phyloP scores from a whole-genome alignment of 2,797 vertebrate species.

The Parauchenoglanis punctatus region DNA sequence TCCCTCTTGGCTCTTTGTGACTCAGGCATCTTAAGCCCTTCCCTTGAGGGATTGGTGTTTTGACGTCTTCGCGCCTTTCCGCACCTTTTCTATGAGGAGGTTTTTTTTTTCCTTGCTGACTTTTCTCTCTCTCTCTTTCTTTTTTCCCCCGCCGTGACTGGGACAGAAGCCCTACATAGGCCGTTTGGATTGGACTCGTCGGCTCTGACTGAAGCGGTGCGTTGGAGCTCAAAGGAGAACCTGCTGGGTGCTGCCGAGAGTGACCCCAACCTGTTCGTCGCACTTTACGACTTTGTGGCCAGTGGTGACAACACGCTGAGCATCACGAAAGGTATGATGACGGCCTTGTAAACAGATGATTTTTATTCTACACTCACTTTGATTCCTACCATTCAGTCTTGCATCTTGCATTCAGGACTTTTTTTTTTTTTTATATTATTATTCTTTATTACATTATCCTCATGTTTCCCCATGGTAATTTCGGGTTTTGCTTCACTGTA shows the following conservation, averaged over 20 bases:
- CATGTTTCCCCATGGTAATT: not conserved
- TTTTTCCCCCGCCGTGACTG: not conserved
- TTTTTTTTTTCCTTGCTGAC: not conserved
- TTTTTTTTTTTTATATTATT: not conserved
- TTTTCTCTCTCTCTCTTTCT: not conserved
- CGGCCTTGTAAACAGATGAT: not conserved
- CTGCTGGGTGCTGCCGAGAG: slow-evolving; percentile 94
- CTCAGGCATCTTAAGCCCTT: slow-evolving; percentile 27
- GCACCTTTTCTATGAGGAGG: slow-evolving; percentile 7
- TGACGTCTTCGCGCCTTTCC: slow-evolving; percentile 22
- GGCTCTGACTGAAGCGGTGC: slow-evolving; percentile 92
- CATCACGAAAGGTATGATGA: slow-evolving; percentile 93
- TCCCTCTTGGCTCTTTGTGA: slow-evolving; percentile 29
- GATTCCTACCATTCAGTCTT: not conserved
- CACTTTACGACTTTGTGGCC: slow-evolving; percentile 99
- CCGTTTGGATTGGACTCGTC: slow-evolving; percentile 91
- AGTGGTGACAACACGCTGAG: slow-evolving; percentile 99
- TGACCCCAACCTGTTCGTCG: slow-evolving; percentile 98
- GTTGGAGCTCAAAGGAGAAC: slow-evolving; percentile 99
- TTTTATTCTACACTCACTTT: not conserved
- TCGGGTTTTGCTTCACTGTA: not conserved
- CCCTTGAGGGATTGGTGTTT: slow-evolving; percentile 25
- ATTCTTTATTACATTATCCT: not conserved
- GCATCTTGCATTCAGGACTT: not conserved
- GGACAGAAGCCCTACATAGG: slow-evolving; percentile 90